Evolutionary conservation across 2,113 vertebrate species (phyloP).

Genomic region (Hippocampus guttulatus): DNA sequence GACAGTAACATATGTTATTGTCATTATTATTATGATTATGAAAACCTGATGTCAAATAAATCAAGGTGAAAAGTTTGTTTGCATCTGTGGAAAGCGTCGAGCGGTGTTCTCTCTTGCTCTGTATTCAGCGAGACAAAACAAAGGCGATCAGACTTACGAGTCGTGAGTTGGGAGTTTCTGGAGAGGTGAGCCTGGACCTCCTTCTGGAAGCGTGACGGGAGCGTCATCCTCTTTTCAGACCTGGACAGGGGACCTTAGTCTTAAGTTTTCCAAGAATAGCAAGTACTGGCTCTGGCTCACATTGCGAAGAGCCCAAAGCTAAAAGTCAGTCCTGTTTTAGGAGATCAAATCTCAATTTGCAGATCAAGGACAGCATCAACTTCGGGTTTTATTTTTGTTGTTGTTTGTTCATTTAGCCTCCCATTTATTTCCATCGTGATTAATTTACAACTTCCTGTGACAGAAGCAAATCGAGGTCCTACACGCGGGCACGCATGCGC

Average conservation of each 20-base stretch:
- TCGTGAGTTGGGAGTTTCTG: slow-evolving; percentile 60
- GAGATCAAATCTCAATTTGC: background rate
- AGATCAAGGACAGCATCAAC: background rate
- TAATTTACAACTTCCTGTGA: background rate
- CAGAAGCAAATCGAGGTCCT: slow-evolving; percentile 17
- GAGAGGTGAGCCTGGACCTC: slow-evolving; percentile 73
- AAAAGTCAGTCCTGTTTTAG: background rate
- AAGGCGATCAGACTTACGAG: slow-evolving; percentile 53
- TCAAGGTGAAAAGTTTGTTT: no score
- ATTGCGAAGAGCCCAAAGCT: background rate
- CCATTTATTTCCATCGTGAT: no score
- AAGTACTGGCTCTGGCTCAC: background rate
- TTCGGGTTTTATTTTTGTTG: no score
- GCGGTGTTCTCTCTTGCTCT: no score
- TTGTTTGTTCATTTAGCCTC: no score
- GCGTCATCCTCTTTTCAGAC: slow-evolving; percentile 71
- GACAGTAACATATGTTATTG: no score
- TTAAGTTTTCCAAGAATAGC: background rate
- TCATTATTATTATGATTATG: no score
- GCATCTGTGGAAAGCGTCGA: no score
- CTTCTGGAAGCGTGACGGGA: slow-evolving; percentile 72
- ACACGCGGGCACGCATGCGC: slow-evolving; percentile 31
- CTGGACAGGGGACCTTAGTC: slow-evolving; percentile 42
- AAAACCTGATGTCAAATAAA: no score
- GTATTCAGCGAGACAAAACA: background rate